Evolutionary conservation across 2,797 vertebrate genomes (phyloP).

Genomic region (Hippoglossus hippoglossus): DNA sequence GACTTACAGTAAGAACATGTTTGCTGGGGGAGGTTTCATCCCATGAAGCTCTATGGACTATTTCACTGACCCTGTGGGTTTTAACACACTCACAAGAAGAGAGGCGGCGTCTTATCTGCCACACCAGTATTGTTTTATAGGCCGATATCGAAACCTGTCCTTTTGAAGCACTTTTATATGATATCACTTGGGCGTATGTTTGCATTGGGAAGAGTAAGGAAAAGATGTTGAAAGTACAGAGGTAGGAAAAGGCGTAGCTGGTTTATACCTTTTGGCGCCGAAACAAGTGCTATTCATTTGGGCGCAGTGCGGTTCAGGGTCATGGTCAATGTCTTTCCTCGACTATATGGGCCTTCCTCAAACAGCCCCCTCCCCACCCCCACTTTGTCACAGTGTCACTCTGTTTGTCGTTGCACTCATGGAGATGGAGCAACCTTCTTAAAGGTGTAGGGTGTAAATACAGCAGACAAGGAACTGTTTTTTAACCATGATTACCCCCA

Average conservation of each 20-base stretch:
- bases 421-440: neutral
- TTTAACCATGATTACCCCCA: neutral
- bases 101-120: slow-evolving; percentile 66
- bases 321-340: slow-evolving; percentile 39
- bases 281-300: slow-evolving; percentile 56
- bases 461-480: neutral
- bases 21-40: slow-evolving; percentile 49
- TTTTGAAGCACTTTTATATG: slow-evolving; percentile 28
- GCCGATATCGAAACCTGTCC: slow-evolving; percentile 49
- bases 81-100: slow-evolving; percentile 7
- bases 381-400: neutral
- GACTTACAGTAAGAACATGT: slow-evolving; percentile 42
- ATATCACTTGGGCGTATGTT: slow-evolving; percentile 29
- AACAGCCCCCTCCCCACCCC: neutral
- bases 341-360: neutral
- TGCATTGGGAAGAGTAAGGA: slow-evolving; percentile 29
- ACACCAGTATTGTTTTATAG: slow-evolving; percentile 63
- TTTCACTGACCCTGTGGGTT: slow-evolving; percentile 28
- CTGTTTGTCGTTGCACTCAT: neutral
- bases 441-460: neutral
- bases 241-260: slow-evolving; percentile 61
- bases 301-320: slow-evolving; percentile 63
- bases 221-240: slow-evolving; percentile 19
- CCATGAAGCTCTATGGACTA: slow-evolving; percentile 61
- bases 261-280: slow-evolving; percentile 39